Evolutionary conservation across 2,888 invertebrate species (phyloP), one percentile per base, ranked within the genome.

Genomic region (Apodemia mormo): DNA sequence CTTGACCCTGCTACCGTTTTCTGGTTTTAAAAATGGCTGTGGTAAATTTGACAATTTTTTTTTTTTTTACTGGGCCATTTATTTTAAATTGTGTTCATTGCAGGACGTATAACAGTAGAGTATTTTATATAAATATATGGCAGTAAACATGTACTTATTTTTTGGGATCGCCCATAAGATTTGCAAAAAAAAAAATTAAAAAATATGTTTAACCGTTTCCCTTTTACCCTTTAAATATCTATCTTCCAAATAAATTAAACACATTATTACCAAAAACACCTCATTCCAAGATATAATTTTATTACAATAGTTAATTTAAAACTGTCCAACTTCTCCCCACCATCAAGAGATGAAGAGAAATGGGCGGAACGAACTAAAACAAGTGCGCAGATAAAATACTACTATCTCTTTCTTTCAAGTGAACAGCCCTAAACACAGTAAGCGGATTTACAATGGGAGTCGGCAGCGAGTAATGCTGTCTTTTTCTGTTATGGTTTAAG

Each of bases 291-390:
- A 90, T 92, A 92, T 92, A 90, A 92, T 92, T 92, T 92, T 92
- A 92, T 92, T 91, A 91, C 90, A 92, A 92, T 91, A 90, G 92
- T 92, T 92, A 92, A 92, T 91, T 93, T 92, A 90, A 92, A 92
- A 92, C 91, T 91, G 90, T 83, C 91, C 88, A 88, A 89, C 85
- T 88, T 87, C 84, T 82, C 91, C 91, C 92, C 91, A 88, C 90
- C 85, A 88, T 77, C 83, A 84, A 3, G 14, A 14, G 84, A 84
- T 85, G 87, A 88, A 87, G 87, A 87, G 87, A 84, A 81, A 83
- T 85, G 87, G 92, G 92, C 88, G 93, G 85, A 79, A 88, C 88
- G 73, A 76, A 83, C 85, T 83, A 85, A 86, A 85, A 82, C 82
- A 81, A 81, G 76, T 80, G 82, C 80, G 82, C 74, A 68, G 73